Conservation (phyloP, 2,888 invertebrate species). For the Parnassius smintheus region DNA sequence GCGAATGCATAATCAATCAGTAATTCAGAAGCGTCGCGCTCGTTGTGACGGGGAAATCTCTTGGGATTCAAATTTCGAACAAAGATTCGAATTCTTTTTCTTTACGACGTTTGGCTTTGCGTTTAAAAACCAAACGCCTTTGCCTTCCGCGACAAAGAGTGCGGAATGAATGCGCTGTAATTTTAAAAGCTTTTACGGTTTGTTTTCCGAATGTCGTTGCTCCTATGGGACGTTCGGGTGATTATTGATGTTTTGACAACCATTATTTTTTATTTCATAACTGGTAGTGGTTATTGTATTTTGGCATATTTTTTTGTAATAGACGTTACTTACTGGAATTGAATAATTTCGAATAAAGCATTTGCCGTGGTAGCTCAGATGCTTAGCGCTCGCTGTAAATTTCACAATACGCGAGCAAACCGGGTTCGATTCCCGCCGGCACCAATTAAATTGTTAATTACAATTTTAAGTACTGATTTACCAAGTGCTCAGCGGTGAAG, state of each 20-base stretch:
- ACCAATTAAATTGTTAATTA: no score
- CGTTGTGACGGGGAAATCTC: conserved; percentile 64
- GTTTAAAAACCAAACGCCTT: conserved; percentile 58
- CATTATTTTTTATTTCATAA: conserved; percentile 49
- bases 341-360: no score
- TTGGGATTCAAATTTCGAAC: conserved; percentile 67
- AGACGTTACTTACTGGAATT: neutral
- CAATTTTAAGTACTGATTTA: no score
- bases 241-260: conserved; percentile 78
- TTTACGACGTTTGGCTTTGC: conserved; percentile 47
- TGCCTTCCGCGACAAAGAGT: conserved; percentile 65
- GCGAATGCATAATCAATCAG: conserved; percentile 79
- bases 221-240: conserved; percentile 56
- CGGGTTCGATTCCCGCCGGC: no score
- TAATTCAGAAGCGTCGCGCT: conserved; percentile 62
- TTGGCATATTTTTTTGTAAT: neutral
- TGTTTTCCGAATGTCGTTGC: conserved; percentile 56
- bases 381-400: no score
- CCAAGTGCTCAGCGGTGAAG: no score
- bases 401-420: no score
- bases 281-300: conserved; percentile 15
- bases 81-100: conserved; percentile 66
- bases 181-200: conserved; percentile 76
- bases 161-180: conserved; percentile 72
- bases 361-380: no score